phyloP scores from a whole-genome alignment of 2,797 vertebrate species.

The Nyctibius grandis region DNA sequence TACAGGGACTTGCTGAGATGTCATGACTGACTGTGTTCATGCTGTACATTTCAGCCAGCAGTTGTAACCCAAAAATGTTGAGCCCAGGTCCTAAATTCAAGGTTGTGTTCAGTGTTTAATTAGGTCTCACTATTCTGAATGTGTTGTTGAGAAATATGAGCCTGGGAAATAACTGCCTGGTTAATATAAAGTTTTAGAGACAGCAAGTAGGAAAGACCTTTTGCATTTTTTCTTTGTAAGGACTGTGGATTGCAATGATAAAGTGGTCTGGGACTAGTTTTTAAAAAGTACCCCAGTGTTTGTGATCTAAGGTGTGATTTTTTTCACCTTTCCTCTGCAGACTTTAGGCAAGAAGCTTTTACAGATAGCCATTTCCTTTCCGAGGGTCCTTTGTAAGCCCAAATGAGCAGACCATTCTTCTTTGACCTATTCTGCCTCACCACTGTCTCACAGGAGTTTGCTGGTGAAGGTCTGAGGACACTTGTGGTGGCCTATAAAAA shows the following conservation, averaged over 20 bases:
- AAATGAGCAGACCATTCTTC: not conserved
- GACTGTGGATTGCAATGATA: not conserved
- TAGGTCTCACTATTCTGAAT: not conserved
- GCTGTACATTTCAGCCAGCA: not conserved
- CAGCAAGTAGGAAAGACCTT: not conserved
- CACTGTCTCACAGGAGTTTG: constrained; percentile 81
- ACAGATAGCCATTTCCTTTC: not conserved
- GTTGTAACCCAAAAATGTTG: not conserved
- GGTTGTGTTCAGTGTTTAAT: not conserved
- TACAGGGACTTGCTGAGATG: not conserved
- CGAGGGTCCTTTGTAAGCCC: not conserved
- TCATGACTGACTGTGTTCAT: not conserved
- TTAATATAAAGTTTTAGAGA: not conserved
- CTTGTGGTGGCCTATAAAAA: constrained; percentile 88
- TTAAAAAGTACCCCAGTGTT: not conserved
- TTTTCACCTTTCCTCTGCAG: not conserved
- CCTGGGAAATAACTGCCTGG: not conserved
- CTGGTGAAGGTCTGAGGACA: constrained; percentile 90
- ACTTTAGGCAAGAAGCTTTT: not conserved
- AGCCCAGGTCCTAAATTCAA: not conserved
- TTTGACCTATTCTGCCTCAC: not conserved
- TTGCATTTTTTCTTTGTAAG: not conserved
- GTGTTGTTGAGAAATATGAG: not conserved
- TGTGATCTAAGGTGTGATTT: not conserved
- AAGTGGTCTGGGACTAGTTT: not conserved